Base-by-base conservation (phyloP, 2,113 vertebrate genomes). In the Elephas maximus region DNA sequence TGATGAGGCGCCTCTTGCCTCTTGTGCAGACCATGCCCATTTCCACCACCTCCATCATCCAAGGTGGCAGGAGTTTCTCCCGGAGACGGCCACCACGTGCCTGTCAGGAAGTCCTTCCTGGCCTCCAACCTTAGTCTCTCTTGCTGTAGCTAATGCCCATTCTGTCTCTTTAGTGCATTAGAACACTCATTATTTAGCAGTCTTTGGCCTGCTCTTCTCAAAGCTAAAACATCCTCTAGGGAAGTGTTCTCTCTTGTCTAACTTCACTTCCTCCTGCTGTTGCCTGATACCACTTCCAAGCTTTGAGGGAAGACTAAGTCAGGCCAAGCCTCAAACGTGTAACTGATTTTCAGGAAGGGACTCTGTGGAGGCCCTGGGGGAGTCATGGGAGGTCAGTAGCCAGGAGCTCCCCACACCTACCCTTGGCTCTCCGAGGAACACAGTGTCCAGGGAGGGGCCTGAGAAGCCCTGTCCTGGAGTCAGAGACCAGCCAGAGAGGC, bases 171-270 rank as follows among this genome's bases (percentile, higher is more conserved):
- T 45, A 41, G 85, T 2, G 5, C 0, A 1, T 21, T 14, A 18
- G 84, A 57, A 69, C 28, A 8, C 74, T 57, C 48, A 30, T 20
- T 51, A 53, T 33, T 48, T 10, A 78, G 28, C 26, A 82, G 51
- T 44, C 63, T 51, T 21, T 9, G 8, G 37, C 45, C 51, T 26
- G 91, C 30, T 83, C 57, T 41, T 80, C 60, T 71, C 53, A 2
- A 44, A 15, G 63, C 1, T 6, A 62, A 89, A 73, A 88, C 83
- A 76, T 14, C n/a, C 79, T 23, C 87, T 18, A 20, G 33, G 18
- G 51, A 88, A 90, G 65, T 48, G 12, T 18, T 63, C n/a, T 67
- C 69, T 94, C 51, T 94, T 57, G n/a, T 77, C 88, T 97, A 78
- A 77, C 91, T 90, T 62, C 15, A 4, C 37, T 79, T 63, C n/a